Conservation (phyloP, 1,140 invertebrate genomes). For the Brachionus koreanus region DNA sequence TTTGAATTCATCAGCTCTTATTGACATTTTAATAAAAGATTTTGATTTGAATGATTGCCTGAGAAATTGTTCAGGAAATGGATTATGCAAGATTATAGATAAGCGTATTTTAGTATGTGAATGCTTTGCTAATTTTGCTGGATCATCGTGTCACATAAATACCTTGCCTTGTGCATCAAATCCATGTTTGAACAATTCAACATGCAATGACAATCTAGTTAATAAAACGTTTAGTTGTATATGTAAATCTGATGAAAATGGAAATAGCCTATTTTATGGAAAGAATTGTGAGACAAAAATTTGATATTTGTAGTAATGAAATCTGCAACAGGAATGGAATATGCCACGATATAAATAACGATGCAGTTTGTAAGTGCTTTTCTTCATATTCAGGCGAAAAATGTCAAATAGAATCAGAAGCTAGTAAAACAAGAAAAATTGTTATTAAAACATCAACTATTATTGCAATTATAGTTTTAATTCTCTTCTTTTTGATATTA, state of each 20-base stretch:
- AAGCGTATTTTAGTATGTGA: background rate
- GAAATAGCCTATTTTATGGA: background rate
- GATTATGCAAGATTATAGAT: background rate
- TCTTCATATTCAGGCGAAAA: background rate
- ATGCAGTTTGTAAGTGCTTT: background rate
- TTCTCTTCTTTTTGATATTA: no score
- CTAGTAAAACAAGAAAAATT: no score
- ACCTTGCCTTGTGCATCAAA: background rate
- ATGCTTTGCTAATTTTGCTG: background rate
- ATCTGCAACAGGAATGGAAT: slow-evolving; percentile 17
- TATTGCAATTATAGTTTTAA: no score
- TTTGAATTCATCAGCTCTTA: background rate
- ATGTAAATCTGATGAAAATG: background rate
- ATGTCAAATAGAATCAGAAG: slow-evolving; percentile 7
- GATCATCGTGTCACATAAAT: background rate
- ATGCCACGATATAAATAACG: background rate
- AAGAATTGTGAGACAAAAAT: background rate
- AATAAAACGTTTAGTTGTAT: background rate
- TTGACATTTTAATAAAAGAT: background rate
- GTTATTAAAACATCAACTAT: no score
- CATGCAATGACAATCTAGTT: background rate
- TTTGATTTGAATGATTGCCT: background rate
- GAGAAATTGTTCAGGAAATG: background rate
- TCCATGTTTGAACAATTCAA: slow-evolving; percentile 10
- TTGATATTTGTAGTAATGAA: slow-evolving; percentile 24